phyloP scores from a whole-genome alignment of 2,888 invertebrate genomes.

The Nipponacmea schrenckii region DNA sequence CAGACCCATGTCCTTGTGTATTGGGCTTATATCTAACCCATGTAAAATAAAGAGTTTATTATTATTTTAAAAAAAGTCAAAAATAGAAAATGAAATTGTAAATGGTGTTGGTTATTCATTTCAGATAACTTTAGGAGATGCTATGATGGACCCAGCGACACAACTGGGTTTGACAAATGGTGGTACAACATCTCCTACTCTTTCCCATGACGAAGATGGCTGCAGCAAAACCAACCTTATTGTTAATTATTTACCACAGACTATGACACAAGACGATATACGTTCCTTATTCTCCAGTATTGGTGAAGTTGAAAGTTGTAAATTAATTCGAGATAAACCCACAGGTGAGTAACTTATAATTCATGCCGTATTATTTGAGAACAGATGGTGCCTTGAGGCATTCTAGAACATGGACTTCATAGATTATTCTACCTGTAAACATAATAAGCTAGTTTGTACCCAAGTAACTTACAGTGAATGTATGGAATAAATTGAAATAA shows the following conservation, averaged over 20 bases:
- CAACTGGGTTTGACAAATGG: constrained; percentile 47
- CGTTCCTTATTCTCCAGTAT: constrained; percentile 97
- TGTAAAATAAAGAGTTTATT: no score
- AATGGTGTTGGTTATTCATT: constrained; percentile 15
- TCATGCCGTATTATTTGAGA: not conserved
- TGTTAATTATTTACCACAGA: constrained; percentile 99
- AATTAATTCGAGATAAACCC: constrained; percentile 97
- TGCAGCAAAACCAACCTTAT: constrained; percentile 86
- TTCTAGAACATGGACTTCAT: no score
- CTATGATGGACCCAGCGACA: constrained; percentile 54
- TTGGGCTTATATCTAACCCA: no score
- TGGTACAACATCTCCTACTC: constrained; percentile 57
- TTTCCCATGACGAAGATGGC: constrained; percentile 54
- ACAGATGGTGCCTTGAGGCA: not conserved
- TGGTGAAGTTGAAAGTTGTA: constrained; percentile 99
- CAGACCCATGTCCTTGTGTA: no score
- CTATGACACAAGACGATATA: constrained; percentile 99
- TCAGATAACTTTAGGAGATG: constrained; percentile 56
- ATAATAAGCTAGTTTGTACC: no score
- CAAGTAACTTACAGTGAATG: no score
- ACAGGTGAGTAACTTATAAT: constrained; percentile 76
- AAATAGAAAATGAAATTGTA: not conserved
- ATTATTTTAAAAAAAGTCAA: no score
- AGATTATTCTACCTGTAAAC: no score
- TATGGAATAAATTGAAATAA: no score